A percentile compares a stretch with the other conserved stretches of the same genome.
These are phyloP conservation scores for Cantharis flavilabris DNA, from an alignment of 2,888 invertebrate genomes.

Conservation along the genomic window DNA sequence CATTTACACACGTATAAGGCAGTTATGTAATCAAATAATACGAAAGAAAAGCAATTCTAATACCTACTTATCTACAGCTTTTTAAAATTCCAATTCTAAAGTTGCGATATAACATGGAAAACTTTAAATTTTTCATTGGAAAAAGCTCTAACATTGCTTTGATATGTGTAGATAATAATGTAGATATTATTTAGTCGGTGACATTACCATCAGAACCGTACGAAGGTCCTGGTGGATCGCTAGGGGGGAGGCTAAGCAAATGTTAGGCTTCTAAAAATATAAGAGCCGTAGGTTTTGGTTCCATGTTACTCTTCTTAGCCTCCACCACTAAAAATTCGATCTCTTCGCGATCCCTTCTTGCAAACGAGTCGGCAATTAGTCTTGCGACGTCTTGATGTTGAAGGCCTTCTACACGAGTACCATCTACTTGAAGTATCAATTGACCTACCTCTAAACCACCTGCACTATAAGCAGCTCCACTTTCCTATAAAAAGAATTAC, in stretches of 20 bases:
- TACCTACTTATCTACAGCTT: constrained; percentile 28
- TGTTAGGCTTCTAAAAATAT: constrained; percentile 93
- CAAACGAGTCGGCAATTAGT: constrained; percentile 91
- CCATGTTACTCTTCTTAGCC: constrained; percentile 89
- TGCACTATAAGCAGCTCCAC: constrained; percentile 91
- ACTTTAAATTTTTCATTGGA: constrained; percentile 9
- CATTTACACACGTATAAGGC: not conserved
- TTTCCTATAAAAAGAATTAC: constrained; percentile 67
- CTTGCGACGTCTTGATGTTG: constrained; percentile 91
- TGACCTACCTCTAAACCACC: constrained; percentile 94
- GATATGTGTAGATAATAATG: constrained; percentile 30
- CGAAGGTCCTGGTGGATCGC: constrained; percentile 70
- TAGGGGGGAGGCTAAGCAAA: constrained; percentile 86
- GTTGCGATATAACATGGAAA: not conserved
- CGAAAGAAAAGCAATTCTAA: constrained; percentile 32
- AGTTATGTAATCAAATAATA: not conserved
- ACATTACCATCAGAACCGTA: constrained; percentile 61
- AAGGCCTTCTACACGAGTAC: constrained; percentile 76
- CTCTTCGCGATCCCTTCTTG: constrained; percentile 82
- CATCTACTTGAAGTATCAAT: constrained; percentile 85
- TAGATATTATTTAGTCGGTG: constrained; percentile 65
- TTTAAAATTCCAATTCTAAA: constrained; percentile 18
- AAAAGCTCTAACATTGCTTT: constrained; percentile 25
- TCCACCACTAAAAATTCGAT: constrained; percentile 93
- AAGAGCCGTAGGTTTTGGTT: constrained; percentile 88